Conservation (phyloP, 2,113 vertebrate genomes). For the Mustela lutreola region DNA sequence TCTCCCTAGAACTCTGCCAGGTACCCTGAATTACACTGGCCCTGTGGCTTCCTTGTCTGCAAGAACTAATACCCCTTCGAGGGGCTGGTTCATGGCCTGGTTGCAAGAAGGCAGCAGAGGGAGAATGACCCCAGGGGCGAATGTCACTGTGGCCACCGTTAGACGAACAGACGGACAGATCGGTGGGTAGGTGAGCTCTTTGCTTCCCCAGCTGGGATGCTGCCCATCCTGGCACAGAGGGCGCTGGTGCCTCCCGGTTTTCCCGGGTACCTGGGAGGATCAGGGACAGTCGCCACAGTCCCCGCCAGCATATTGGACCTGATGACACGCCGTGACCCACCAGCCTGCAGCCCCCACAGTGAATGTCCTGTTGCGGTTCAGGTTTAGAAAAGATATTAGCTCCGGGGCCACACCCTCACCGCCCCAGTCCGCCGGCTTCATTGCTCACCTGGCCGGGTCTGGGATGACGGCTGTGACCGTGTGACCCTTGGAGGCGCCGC, state of each 20-base stretch:
- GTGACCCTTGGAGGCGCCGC: neutral
- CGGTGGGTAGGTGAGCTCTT: neutral
- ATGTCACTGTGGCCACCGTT: neutral
- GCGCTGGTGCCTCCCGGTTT: neutral
- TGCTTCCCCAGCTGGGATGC: neutral
- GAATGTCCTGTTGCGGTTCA: too few species aligned
- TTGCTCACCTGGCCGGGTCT: neutral
- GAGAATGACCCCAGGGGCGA: neutral
- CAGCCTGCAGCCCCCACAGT: neutral
- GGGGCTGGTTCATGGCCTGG: neutral
- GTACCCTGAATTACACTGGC: neutral
- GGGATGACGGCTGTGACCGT: neutral
- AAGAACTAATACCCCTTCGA: neutral
- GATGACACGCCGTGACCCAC: neutral
- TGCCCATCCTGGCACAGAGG: neutral
- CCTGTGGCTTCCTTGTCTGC: neutral
- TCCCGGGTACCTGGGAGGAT: neutral
- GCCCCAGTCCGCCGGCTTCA: neutral
- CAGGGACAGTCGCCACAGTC: too few species aligned
- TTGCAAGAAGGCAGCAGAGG: too few species aligned
- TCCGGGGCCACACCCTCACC: neutral
- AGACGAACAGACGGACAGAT: neutral
- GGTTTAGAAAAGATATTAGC: neutral
- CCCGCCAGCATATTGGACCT: neutral
- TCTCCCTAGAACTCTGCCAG: neutral